Evolutionary conservation across 1,140 invertebrate species (phyloP), one percentile per base, ranked within the genome.

Genomic region (Calephelis virginiensis): DNA sequence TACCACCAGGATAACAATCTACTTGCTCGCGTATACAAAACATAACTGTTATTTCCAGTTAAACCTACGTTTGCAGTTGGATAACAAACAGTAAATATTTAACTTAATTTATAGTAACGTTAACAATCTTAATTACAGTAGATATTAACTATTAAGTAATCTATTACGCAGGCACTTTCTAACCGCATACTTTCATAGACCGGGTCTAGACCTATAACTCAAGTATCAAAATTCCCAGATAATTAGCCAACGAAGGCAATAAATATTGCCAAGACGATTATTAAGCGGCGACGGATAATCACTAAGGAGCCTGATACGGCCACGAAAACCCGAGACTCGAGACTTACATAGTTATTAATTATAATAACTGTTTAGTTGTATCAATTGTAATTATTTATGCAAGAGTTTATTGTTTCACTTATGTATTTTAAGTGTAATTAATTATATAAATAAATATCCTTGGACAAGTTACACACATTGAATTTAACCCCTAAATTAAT

Each of bases 171-270:
- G 45, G 9, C 43, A 61, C 68, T 67, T 71, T 71, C 69, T 68
- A 71, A 68, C 60, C 47, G 47, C 62, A 71, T 59, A 59, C 56
- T 59, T 59, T n/a, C 37, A 59, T 40, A 59, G 37, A 59, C 28
- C 56, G 67, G 50, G 63, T 48, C 64, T 64, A 76, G 76, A 76
- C 74, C 78, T 75, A 89, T 90, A 88, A 83, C 69, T 88, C 85
- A 87, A 82, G 85, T 86, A 90, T 90, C 85, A 90, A 90, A 86
- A 88, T 88, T 89, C 84, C 73, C 73, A 84, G 74, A 89, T 90
- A 88, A 88, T 88, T 88, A 88, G 82, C 80, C 69, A 63, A 74
- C 71, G 71, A 74, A 67, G 65, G 81, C 78, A 80, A 88, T 90
- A 88, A 90, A 90, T 88, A 88, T 86, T 63, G 72, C 78, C 77